Percentiles rank a stretch among this genome's conserved stretches.
Evolutionary conservation across 2,797 vertebrate species (phyloP).

Genomic region (Tokudaia muenninki): DNA sequence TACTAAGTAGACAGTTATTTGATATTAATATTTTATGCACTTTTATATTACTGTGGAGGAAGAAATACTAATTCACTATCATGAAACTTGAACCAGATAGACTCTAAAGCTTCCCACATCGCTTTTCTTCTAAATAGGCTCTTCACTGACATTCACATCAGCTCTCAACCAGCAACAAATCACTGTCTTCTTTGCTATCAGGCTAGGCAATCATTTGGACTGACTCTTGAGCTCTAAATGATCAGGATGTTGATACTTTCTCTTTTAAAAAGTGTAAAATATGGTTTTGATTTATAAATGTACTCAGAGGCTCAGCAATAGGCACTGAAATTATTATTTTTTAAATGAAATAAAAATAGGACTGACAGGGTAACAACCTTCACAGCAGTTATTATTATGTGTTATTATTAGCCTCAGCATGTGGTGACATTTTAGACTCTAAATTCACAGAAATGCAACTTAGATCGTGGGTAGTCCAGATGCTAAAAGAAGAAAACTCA

Average conservation of each 20-base stretch:
- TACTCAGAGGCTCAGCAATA: slow-evolving; percentile 62
- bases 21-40: neutral
- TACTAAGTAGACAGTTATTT: neutral
- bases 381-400: slow-evolving; percentile 81
- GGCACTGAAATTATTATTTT: slow-evolving; percentile 79
- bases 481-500: slow-evolving; percentile 2
- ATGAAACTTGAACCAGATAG: neutral
- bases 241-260: neutral
- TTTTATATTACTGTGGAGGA: neutral
- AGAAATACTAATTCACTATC: neutral
- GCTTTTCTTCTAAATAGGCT: neutral
- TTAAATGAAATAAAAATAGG: slow-evolving; percentile 80
- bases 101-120: neutral
- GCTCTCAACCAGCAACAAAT: neutral
- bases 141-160: neutral
- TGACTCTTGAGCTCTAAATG: slow-evolving; percentile 33
- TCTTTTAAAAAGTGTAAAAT: slow-evolving; percentile 40
- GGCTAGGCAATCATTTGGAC: neutral
- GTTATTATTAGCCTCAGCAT: slow-evolving; percentile 81
- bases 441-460: slow-evolving; percentile 75
- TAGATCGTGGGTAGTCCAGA: slow-evolving; percentile 71
- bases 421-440: slow-evolving; percentile 80
- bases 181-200: neutral
- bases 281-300: slow-evolving; percentile 76
- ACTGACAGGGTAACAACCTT: slow-evolving; percentile 76